Conservation (phyloP, 2,113 vertebrate species). For the Sceloporus undulatus region DNA sequence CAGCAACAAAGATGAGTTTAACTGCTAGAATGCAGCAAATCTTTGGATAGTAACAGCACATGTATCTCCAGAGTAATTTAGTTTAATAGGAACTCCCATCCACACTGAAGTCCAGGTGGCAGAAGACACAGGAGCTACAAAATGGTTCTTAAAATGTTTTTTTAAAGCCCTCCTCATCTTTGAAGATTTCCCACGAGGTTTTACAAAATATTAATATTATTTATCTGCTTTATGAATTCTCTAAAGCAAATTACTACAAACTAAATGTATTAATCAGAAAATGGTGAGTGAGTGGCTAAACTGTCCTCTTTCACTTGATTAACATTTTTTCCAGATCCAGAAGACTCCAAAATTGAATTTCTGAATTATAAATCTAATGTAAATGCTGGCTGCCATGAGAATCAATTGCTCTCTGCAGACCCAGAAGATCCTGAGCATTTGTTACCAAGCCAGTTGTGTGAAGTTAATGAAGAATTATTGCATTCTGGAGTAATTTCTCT, state of each 20-base stretch:
- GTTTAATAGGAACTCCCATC: not conserved
- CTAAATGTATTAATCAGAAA: not conserved
- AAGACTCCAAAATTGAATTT: conserved; percentile 40
- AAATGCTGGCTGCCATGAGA: conserved; percentile 54
- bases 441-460: conserved; percentile 71
- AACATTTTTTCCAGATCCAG: conserved; percentile 58
- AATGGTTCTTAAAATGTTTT: not conserved
- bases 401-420: conserved; percentile 19
- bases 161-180: not conserved
- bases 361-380: conserved; percentile 48
- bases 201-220: not conserved
- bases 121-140: not conserved
- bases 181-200: not conserved
- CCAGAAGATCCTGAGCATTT: conserved; percentile 37
- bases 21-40: not conserved
- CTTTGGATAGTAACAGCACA: no score
- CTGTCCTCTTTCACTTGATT: conserved; percentile 11
- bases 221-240: not conserved
- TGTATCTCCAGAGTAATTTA: not conserved
- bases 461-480: conserved; percentile 80
- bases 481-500: conserved; percentile 78
- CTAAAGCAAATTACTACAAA: not conserved
- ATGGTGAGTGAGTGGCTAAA: not conserved
- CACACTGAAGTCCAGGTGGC: not conserved
- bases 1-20: not conserved